Conservation (phyloP, 2,888 invertebrate species). For the Hirtodrosophila histrioides region DNA sequence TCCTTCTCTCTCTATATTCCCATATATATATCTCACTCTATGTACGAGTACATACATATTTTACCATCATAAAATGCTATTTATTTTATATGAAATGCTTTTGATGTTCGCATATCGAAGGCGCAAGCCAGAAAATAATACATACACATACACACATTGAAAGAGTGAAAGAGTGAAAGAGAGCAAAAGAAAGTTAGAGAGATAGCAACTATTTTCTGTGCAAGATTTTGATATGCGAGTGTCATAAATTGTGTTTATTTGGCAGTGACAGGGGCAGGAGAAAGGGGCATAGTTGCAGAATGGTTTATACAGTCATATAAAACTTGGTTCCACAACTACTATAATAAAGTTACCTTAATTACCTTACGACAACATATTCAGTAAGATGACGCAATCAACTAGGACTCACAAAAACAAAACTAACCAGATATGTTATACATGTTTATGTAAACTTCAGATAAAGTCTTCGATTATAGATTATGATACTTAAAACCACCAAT, state of each 20-base stretch:
- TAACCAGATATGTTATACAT: constrained; percentile 19
- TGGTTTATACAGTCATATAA: background rate
- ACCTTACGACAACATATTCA: constrained; percentile 47
- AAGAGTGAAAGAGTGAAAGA: background rate
- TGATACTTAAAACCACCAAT: background rate
- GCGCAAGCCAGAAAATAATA: constrained; percentile 31
- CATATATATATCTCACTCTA: background rate
- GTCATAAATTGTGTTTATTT: constrained; percentile 61
- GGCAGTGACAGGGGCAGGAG: too few species aligned
- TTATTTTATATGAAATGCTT: constrained; percentile 62
- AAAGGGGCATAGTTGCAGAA: constrained; percentile 1
- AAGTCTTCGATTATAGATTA: background rate
- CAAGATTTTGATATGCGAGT: constrained; percentile 52
- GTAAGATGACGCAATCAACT: constrained; percentile 42
- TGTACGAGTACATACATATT: constrained; percentile 39
- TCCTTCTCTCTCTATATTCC: background rate
- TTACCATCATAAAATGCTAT: constrained; percentile 58
- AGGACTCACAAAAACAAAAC: constrained; percentile 3
- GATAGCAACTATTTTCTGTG: constrained; percentile 17
- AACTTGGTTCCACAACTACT: constrained; percentile 16
- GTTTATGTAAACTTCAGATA: too few species aligned
- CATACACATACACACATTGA: constrained; percentile 4
- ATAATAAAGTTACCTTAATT: constrained; percentile 59
- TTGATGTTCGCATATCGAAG: constrained; percentile 59
- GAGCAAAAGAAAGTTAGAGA: background rate